Base-by-base conservation (phyloP, 2,113 vertebrate species). In the Cromileptes altivelis region DNA sequence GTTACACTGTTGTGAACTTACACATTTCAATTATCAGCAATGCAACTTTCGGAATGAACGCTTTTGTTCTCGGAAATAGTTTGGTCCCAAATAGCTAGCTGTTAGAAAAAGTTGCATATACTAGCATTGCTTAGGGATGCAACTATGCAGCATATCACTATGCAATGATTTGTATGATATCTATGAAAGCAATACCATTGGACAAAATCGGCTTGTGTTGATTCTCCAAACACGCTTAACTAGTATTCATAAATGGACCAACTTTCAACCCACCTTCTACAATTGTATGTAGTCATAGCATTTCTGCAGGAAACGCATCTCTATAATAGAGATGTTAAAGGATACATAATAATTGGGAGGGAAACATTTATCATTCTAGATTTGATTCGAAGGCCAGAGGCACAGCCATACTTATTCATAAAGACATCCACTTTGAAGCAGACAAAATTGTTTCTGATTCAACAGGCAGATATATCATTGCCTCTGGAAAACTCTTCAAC, bases 351-450 rank as follows among this genome's bases (percentile, higher is more conserved):
- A 60, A 30, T 52, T 70, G 27, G 49, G 27, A 19, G n/a, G 18
- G 49, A 19, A 21, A 69, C 14, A 27, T 37, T 33, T 21, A n/a
- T 33, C 23, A 53, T 53, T 69, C 25, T 27, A 58, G 23, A 30
- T 47, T 57, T 47, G 17, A 49, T 49, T 73, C 25, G 6, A 25
- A 23, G 13, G 45, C 42, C 57, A 52, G 45, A 40, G 27, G 58
- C 72, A 52, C 45, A n/a, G 27, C 10, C 27, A 58, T 23, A 25
- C 10, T 50, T 74, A 33, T 61, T 74, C 71, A 74, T 50, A n/a
- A 33, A 49, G 71, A 33, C 25, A 50, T 40, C 58, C 19, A 18
- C 58, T 75, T 37, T 63, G 30, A 75, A 73, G 57, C 71, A 10
- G 45, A 30, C 8, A 3, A 8, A n/a, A 61, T 6, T 50, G 57